Conservation (phyloP, 2,888 invertebrate genomes). For the Epirrhoe alternata region DNA sequence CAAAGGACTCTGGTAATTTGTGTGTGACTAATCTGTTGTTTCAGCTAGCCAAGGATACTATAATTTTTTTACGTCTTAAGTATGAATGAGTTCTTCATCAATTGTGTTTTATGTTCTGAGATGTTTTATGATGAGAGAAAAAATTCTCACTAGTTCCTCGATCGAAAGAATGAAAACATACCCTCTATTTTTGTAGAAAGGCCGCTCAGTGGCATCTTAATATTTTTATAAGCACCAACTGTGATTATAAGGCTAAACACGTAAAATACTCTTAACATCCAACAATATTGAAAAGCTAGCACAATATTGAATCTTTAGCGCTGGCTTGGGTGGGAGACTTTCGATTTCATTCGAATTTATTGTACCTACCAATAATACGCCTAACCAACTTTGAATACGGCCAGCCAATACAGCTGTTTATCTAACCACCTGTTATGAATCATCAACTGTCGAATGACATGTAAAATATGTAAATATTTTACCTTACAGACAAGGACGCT, state of each 20-base stretch:
- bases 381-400: neutral
- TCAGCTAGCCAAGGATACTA: conserved; percentile 42
- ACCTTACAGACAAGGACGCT: conserved; percentile 91
- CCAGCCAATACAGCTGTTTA: neutral
- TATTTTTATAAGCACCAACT: neutral
- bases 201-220: conserved; percentile 2
- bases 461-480: conserved; percentile 48
- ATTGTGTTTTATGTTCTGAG: neutral
- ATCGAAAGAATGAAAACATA: no score
- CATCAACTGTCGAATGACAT: neutral
- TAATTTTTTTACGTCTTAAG: neutral
- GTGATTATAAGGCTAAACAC: neutral
- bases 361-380: neutral
- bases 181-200: conserved; percentile 5
- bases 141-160: no score
- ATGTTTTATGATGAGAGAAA: no score
- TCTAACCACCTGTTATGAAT: no score
- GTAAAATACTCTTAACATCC: neutral
- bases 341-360: neutral
- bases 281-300: neutral
- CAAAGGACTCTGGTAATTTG: conserved; percentile 52
- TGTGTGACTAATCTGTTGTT: conserved; percentile 32
- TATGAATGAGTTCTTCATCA: conserved; percentile 20
- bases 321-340: no score
- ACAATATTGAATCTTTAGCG: no score